Evolutionary conservation across 2,113 vertebrate genomes (phyloP).

Genomic region (Delphinapterus leucas): DNA sequence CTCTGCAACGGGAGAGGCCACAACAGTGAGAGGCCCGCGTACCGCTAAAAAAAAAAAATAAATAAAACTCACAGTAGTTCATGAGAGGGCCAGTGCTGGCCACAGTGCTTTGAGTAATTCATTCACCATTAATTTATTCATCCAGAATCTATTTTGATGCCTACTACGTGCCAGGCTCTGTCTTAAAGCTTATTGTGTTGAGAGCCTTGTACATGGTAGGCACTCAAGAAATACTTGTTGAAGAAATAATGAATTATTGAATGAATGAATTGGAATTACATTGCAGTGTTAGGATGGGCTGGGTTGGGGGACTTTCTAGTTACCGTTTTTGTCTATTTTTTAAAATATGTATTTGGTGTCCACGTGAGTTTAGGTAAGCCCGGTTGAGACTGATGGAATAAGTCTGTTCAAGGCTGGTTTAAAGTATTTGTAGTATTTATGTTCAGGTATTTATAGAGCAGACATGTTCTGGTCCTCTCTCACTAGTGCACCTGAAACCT

Average conservation of each 20-base stretch:
- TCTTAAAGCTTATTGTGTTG: background rate
- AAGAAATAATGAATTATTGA: background rate
- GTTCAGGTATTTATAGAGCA: background rate
- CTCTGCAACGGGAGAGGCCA: no score
- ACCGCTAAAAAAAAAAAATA: no score
- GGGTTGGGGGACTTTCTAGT: background rate
- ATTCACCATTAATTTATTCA: background rate
- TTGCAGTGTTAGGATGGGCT: background rate
- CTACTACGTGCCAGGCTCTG: background rate
- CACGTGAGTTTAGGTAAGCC: background rate
- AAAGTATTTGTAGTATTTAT: background rate
- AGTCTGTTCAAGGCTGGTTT: background rate
- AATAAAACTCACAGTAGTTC: background rate
- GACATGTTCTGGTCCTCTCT: background rate
- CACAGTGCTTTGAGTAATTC: background rate
- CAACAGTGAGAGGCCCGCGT: no score
- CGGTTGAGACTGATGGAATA: background rate
- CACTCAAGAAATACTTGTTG: background rate
- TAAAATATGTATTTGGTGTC: background rate
- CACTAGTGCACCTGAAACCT: background rate
- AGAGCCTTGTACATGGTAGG: background rate
- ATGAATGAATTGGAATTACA: background rate
- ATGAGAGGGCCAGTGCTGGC: background rate
- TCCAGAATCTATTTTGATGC: background rate
- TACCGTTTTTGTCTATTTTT: background rate